Percentiles rank a stretch among this genome's conserved stretches.
Conservation (phyloP, 2,113 vertebrate species). For the Beaufortia kweichowensis region DNA sequence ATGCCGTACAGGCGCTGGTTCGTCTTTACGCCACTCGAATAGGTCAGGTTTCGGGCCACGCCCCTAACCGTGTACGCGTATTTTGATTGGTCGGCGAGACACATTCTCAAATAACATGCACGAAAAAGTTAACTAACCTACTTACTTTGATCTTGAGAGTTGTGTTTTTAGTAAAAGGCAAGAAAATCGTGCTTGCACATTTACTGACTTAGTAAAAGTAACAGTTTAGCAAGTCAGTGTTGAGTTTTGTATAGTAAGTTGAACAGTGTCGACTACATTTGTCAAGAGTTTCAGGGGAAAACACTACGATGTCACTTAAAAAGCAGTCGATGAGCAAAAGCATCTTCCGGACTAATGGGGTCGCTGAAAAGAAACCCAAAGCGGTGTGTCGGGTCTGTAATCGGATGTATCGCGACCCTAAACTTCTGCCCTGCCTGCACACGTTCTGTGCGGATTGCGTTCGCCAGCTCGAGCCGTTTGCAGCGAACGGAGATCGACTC, state of each 20-base stretch:
- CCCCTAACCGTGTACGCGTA: conserved; percentile 3
- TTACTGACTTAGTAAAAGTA: not conserved
- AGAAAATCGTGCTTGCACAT: not conserved
- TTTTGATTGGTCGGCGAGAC: conserved; percentile 31
- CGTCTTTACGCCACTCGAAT: not conserved
- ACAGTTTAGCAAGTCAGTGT: not conserved
- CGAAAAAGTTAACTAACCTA: not conserved
- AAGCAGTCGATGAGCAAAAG: not conserved
- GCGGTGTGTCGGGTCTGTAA: conserved; percentile 77
- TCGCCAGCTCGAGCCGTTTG: conserved; percentile 76
- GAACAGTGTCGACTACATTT: too few species aligned
- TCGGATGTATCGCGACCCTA: conserved; percentile 76
- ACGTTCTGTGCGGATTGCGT: conserved; percentile 84
- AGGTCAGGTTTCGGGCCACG: conserved; percentile 17
- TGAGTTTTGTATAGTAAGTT: not conserved
- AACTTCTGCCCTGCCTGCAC: conserved; percentile 86
- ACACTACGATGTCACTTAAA: conserved; percentile 16
- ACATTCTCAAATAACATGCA: conserved; percentile 30
- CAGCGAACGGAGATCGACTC: conserved; percentile 50
- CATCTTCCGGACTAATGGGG: not conserved
- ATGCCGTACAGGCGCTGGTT: not conserved
- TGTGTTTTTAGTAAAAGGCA: not conserved
- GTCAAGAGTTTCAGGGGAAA: not conserved
- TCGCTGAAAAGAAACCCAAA: conserved; percentile 53
- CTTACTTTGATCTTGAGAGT: not conserved